Conservation (phyloP, 1,140 invertebrate species). For the Dolichoris vasculosae region DNA sequence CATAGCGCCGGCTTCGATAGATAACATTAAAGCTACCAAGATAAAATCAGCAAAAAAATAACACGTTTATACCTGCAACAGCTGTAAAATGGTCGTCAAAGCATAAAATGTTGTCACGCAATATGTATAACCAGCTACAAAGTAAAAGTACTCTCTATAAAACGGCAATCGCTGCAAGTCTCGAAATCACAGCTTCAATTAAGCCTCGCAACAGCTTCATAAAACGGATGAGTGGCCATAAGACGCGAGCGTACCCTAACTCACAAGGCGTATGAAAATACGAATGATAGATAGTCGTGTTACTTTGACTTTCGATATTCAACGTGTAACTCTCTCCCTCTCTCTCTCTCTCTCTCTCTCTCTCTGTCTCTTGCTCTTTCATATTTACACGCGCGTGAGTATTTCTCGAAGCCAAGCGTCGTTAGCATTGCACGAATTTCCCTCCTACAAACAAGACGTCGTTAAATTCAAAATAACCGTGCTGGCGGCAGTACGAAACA, state of each 20-base stretch:
- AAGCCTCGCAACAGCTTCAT: slow-evolving; percentile 24
- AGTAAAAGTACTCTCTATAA: slow-evolving; percentile 18
- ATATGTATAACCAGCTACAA: background rate
- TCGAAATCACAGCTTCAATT: slow-evolving; percentile 23
- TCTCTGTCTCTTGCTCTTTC: too few relatives aligned
- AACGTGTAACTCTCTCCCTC: background rate
- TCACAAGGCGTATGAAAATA: background rate
- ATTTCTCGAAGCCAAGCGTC: background rate
- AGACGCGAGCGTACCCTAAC: background rate
- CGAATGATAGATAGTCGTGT: slow-evolving; percentile 7
- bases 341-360: too few relatives aligned
- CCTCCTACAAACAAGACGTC: slow-evolving; percentile 67
- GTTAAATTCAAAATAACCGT: slow-evolving; percentile 70
- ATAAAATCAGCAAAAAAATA: slow-evolving; percentile 19
- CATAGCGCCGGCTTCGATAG: background rate
- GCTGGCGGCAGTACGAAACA: slow-evolving; percentile 62
- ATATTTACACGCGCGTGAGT: too few relatives aligned
- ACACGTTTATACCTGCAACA: background rate
- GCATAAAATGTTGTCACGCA: slow-evolving; percentile 9
- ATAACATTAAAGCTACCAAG: background rate
- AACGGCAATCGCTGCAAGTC: slow-evolving; percentile 1
- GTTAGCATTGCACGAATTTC: slow-evolving; percentile 41
- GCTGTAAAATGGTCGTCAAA: slow-evolving; percentile 11
- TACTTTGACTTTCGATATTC: background rate
- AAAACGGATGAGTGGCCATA: slow-evolving; percentile 20